phyloP scores from a whole-genome alignment of 2,113 vertebrate species.

The Tricholaema leucomelas region DNA sequence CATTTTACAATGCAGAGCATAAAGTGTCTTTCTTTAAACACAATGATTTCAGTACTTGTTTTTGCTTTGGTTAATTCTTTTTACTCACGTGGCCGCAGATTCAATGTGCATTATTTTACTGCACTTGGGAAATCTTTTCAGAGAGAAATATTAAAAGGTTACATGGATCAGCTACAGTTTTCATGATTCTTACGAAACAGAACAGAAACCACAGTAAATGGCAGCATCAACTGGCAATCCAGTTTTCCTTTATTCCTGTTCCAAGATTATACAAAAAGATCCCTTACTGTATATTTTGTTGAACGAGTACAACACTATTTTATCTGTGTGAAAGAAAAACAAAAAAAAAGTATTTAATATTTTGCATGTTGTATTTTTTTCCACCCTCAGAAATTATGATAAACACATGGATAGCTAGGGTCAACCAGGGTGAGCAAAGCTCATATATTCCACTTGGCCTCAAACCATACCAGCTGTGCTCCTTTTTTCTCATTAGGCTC shows the following conservation, averaged over 20 bases:
- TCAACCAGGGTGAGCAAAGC: conserved; percentile 50
- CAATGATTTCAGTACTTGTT: not conserved
- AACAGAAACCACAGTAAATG: conserved; percentile 32
- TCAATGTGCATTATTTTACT: not conserved
- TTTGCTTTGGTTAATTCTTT: not conserved
- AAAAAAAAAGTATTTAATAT: not conserved
- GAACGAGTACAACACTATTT: not conserved
- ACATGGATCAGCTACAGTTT: not conserved
- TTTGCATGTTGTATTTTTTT: not conserved
- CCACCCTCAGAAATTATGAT: not conserved
- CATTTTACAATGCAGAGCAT: not conserved
- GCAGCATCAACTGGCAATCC: not conserved
- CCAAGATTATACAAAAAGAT: not conserved
- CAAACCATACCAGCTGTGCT: conserved; percentile 42
- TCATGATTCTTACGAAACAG: not conserved
- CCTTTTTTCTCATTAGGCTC: conserved; percentile 37
- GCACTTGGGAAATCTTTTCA: not conserved
- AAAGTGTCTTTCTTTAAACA: not conserved
- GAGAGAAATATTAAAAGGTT: not conserved
- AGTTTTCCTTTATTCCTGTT: conserved; percentile 3
- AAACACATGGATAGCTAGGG: conserved; percentile 19
- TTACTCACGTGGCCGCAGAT: not conserved
- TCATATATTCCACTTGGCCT: conserved; percentile 40
- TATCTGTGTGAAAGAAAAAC: not conserved
- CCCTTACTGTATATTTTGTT: not conserved